These are phyloP conservation scores for Heliornis fulica DNA, from an alignment of 2,113 vertebrate genomes.

Conservation along the genomic window DNA sequence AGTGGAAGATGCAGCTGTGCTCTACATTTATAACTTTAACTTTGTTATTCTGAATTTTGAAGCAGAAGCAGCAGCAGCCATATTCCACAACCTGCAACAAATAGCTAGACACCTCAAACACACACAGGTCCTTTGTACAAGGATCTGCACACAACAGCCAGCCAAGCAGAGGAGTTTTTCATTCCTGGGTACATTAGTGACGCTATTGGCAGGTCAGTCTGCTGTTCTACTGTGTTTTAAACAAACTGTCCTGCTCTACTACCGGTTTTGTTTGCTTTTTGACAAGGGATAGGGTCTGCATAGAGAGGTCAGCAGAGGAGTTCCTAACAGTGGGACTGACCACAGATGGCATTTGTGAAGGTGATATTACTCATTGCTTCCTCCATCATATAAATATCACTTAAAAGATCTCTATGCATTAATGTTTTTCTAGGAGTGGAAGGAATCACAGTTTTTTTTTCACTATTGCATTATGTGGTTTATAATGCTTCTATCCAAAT, in stretches of 20 bases:
- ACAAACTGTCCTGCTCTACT: neutral
- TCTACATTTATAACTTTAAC: neutral
- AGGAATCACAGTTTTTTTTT: neutral
- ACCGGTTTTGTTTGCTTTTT: neutral
- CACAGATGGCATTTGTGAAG: neutral
- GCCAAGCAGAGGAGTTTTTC: neutral
- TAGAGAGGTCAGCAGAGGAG: neutral
- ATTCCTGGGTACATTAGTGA: neutral
- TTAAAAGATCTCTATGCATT: neutral
- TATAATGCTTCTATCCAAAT: neutral
- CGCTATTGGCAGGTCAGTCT: neutral
- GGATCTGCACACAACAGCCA: neutral
- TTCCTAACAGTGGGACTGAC: neutral
- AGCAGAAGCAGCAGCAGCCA: neutral
- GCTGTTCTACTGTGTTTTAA: neutral
- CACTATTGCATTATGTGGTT: neutral
- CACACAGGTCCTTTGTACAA: neutral
- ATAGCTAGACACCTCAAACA: neutral
- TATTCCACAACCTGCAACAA: neutral
- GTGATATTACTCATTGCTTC: neutral
- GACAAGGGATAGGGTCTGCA: neutral
- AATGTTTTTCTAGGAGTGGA: neutral
- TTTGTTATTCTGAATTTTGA: neutral
- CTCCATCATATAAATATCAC: neutral
- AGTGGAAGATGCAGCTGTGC: neutral